Evolutionary conservation across 2,888 invertebrate genomes (phyloP), one percentile per base, ranked within the genome.

Genomic region (Agrotis exclamationis): DNA sequence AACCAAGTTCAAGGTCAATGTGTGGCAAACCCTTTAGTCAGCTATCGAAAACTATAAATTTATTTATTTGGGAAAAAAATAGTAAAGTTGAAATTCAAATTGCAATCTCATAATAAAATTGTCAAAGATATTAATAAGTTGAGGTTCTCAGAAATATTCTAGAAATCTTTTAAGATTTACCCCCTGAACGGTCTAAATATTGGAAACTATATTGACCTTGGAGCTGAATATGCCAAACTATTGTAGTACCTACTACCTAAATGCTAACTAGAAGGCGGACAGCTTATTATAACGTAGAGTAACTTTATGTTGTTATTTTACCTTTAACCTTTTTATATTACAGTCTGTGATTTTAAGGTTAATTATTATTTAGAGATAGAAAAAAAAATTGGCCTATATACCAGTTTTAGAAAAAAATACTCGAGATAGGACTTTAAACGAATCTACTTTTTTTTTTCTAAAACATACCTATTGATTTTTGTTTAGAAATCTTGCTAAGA

Each of bases 311-410:
- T 33, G 33, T 16, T 57, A 0, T 22, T 16, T 1, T 50, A 22
- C 33, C 33, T 24, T 58, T 63, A 20, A 54, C 24, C 51, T 5
- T 33, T n/a, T 71, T 28, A 57, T 63, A 58, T 9, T n/a, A 2
- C 9, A 7, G 18, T 3, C 22, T 56, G 5, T 22, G 3, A 3
- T 60, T 54, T 60, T 14, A 28, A 59, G 4, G 13, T n/a, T n/a
- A n/a, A n/a, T 56, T 54, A 5, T 18, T 44, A 16, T 62, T 14
- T 39, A 0, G 16, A 9, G 2, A 39, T 39, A 11, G n/a, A n/a
- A 4, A 39, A 39, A 39, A 39, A 11, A 11, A 11, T 39, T 0
- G 39, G 1, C 1, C 39, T 39, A 11, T 11, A 11, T 39, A 39
- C 39, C 39, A 11, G 39, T 9, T 39, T 39, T 11, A 39, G 39